Percentiles rank a stretch among this genome's conserved stretches.
phyloP scores from a whole-genome alignment of 2,888 invertebrate genomes.

The Rhorus exstirpatorius region DNA sequence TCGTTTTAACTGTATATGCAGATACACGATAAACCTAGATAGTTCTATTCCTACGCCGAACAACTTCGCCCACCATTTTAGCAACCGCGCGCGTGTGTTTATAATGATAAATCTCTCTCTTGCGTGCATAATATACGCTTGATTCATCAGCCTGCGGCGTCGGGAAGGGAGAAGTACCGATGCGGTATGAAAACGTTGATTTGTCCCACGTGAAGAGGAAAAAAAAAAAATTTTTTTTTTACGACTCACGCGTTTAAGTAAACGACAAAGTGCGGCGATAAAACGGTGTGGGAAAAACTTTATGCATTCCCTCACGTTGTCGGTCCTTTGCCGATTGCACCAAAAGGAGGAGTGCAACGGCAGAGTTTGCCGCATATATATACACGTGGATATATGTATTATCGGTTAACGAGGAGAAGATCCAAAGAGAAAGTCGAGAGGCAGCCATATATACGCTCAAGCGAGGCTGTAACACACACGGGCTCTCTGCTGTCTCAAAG shows the following conservation, averaged over 20 bases:
- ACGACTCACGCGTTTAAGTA: background rate
- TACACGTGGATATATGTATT: conserved; percentile 28
- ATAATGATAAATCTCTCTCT: background rate
- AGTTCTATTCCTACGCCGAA: conserved; percentile 59
- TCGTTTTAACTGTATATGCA: conserved; percentile 3
- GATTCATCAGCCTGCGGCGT: conserved; percentile 54
- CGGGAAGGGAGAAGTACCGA: background rate
- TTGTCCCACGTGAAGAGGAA: background rate
- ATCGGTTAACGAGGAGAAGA: conserved; percentile 79
- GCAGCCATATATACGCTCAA: conserved; percentile 77
- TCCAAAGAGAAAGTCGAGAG: conserved; percentile 83
- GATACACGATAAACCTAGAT: conserved; percentile 53
- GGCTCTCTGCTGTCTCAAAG: conserved; percentile 65
- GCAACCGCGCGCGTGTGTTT: background rate
- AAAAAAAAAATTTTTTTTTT: conserved; percentile 10
- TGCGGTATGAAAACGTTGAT: conserved; percentile 33
- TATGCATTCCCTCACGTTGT: conserved; percentile 51
- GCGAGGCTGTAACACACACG: conserved; percentile 59
- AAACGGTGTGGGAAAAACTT: conserved; percentile 28
- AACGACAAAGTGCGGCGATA: conserved; percentile 17
- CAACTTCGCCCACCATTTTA: conserved; percentile 58
- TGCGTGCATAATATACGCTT: conserved; percentile 50
- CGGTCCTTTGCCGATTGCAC: background rate
- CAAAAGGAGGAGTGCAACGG: conserved; percentile 33
- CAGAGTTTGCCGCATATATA: conserved; percentile 38